A percentile compares a stretch with the other conserved stretches of the same genome.
phyloP scores from a whole-genome alignment of 2,797 vertebrate species.

The Hemitrygon akajei region DNA sequence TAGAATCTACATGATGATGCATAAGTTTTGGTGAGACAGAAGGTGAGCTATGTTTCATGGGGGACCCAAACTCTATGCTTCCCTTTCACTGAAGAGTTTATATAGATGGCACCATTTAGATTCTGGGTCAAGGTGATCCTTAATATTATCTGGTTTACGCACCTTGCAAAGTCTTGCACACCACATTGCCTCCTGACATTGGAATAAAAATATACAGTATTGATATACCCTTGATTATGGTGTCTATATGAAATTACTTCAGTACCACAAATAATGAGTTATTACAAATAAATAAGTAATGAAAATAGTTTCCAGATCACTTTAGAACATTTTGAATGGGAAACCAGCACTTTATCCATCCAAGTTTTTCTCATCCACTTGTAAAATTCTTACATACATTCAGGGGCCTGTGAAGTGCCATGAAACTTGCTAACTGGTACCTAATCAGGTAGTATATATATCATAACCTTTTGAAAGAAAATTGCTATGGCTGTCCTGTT shows the following conservation, averaged over 20 bases:
- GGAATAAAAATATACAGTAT: not conserved
- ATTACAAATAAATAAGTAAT: not conserved
- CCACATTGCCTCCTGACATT: no score
- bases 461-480: not conserved
- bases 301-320: not conserved
- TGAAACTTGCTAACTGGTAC: not conserved
- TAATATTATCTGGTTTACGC: not conserved
- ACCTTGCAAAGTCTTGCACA: not conserved
- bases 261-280: not conserved
- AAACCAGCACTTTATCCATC: not conserved
- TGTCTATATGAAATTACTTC: not conserved
- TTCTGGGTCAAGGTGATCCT: no score
- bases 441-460: not conserved
- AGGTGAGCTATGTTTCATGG: not conserved
- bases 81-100: not conserved
- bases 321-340: not conserved
- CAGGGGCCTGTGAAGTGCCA: not conserved
- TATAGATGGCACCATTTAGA: not conserved
- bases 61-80: not conserved
- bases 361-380: not conserved
- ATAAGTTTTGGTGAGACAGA: not conserved
- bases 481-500: not conserved
- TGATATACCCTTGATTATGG: not conserved
- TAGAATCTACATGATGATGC: not conserved
- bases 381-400: not conserved